Conservation (phyloP, 2,113 vertebrate genomes). For the Rhea americana region DNA sequence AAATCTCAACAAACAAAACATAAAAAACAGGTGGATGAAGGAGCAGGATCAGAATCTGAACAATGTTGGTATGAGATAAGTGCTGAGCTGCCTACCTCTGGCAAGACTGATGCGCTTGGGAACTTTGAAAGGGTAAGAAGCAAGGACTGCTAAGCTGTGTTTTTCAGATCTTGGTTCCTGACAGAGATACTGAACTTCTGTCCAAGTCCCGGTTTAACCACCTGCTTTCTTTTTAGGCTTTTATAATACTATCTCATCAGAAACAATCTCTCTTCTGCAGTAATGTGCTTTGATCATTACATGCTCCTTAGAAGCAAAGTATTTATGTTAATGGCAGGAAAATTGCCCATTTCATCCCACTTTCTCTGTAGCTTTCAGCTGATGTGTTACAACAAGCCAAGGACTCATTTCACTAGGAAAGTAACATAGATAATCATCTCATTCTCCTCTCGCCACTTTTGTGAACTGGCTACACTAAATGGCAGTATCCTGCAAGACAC, state of each 20-base stretch:
- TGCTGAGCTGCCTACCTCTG: neutral
- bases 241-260: neutral
- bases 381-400: neutral
- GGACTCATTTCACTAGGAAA: neutral
- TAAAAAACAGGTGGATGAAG: neutral
- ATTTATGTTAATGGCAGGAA: neutral
- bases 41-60: neutral
- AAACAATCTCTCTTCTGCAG: neutral
- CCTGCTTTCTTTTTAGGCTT: neutral
- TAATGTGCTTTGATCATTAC: neutral
- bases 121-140: neutral
- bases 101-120: neutral
- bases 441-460: neutral
- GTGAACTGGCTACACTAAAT: neutral
- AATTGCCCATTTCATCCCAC: neutral
- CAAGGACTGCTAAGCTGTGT: neutral
- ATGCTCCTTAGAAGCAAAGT: neutral
- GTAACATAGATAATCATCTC: neutral
- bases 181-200: neutral
- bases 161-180: neutral
- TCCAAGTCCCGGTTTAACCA: neutral
- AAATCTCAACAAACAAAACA: no score
- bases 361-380: neutral
- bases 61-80: neutral
- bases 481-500: neutral